Base-by-base conservation (phyloP, 64 coral and sea anemone genomes). In the Trachythela sp. region DNA sequence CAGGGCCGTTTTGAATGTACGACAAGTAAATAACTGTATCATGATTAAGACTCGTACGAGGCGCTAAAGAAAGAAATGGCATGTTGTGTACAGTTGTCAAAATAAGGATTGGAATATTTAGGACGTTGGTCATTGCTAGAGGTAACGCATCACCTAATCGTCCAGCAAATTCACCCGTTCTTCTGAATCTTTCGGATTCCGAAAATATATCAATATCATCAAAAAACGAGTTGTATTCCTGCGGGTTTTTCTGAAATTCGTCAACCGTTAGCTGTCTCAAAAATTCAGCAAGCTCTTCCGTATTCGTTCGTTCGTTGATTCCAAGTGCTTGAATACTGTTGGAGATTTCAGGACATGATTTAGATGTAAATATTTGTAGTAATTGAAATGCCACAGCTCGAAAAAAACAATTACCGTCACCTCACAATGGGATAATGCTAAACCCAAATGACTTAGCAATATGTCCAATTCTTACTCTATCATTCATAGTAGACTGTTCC, bases 81-180 rank as follows among this genome's bases (percentile, higher is more conserved):
- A 93, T 85, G 41, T 92, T 92, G 56, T 93, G 86, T 1, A 70
- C 83, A 43, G 92, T 89, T 48, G 92, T 93, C 59, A 93, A 49
- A 27, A 89, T 52, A 13, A 92, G 48, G 24, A 89, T 85, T 68
- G 91, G 91, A 42, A 88, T 59, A 41, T 70, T 58, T 13, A 92
- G 45, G 84, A 92, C 58, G 41, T 92, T 92, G 20, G 77, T 70
- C 77, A 89, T 84, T 39, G 86, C 87, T 24, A 92, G 85, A 70
- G 86, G 85, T 86, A 92, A 85, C 10, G 86, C 86, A 24, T 92
- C 75, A 70, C 91, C 91, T 38, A 91, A 91, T 24, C 39, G 48
- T 48, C 39, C 39, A 34, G 56, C 68, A 91, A 86, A 91, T 32
- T 84, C 90, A 70, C 90, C 84, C 33, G 34, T 42, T 20, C 15